Percentiles rank a stretch among this genome's conserved stretches.
These are phyloP conservation scores for Meteorus cinctellus DNA, from an alignment of 2,888 invertebrate species.

Conservation along the genomic window DNA sequence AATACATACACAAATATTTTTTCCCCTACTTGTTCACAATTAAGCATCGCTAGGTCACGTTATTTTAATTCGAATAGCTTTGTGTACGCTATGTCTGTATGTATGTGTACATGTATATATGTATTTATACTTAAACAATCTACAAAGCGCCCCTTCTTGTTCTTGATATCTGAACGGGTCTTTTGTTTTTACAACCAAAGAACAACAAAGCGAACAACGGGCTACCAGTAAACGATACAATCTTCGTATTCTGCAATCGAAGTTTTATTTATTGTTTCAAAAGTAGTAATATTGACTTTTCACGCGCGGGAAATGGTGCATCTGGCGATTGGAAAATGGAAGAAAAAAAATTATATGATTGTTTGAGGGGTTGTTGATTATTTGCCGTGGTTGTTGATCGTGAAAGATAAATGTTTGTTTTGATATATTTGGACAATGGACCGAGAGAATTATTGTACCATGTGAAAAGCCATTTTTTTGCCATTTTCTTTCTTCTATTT, in stretches of 20 bases:
- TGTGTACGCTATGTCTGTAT: background rate
- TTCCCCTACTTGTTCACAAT: background rate
- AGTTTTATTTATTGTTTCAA: conserved; percentile 1
- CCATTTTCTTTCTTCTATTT: background rate
- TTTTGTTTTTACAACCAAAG: conserved; percentile 32
- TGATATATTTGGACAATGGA: background rate
- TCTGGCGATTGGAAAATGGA: background rate
- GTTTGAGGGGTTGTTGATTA: background rate
- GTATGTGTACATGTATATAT: no score
- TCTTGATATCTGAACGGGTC: conserved; percentile 26
- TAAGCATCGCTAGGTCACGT: conserved; percentile 24
- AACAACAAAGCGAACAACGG: conserved; percentile 25
- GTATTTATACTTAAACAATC: conserved; percentile 18
- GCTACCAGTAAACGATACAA: background rate
- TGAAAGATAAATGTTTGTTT: background rate
- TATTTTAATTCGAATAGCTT: conserved; percentile 39
- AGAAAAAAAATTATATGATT: conserved; percentile 15
- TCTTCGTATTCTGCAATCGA: background rate
- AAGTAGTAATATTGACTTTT: conserved; percentile 25
- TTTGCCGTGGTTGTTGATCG: background rate
- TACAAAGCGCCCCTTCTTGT: conserved; percentile 22
- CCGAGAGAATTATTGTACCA: conserved; percentile 2
- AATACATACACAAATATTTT: background rate
- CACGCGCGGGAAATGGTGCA: conserved; percentile 17
- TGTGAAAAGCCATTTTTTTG: background rate